A percentile compares a stretch with the other conserved stretches of the same genome.
Evolutionary conservation across 2,888 invertebrate genomes (phyloP).

Genomic region (Drosophila algonquin): DNA sequence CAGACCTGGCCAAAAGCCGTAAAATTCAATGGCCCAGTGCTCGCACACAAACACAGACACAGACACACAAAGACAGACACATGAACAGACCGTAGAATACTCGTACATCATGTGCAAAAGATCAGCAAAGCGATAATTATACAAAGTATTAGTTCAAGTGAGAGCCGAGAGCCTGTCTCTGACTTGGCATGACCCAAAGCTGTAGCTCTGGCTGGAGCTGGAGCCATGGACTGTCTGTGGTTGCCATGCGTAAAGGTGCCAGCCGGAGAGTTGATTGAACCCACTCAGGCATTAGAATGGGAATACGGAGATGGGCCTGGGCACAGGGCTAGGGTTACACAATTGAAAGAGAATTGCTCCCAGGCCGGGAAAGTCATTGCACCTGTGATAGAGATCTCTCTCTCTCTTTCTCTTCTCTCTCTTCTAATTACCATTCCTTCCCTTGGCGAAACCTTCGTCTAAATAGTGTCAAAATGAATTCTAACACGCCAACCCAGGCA

Average conservation of each 20-base stretch:
- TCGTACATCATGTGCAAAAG: constrained; percentile 53
- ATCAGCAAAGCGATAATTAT: constrained; percentile 78
- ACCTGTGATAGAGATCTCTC: constrained; percentile 39
- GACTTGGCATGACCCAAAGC: constrained; percentile 70
- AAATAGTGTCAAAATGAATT: constrained; percentile 78
- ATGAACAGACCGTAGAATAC: constrained; percentile 6
- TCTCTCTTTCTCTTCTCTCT: constrained; percentile 13
- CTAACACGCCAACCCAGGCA: constrained; percentile 57
- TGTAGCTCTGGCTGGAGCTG: constrained; percentile 32
- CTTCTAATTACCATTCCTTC: constrained; percentile 74
- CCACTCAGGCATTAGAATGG: constrained; percentile 31
- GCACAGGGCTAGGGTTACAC: constrained; percentile 42
- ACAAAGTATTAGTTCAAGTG: constrained; percentile 73
- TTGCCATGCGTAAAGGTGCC: constrained; percentile 82
- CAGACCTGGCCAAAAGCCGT: constrained; percentile 49
- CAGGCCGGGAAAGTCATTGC: constrained; percentile 44
- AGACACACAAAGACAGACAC: constrained; percentile 3
- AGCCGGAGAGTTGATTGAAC: constrained; percentile 45
- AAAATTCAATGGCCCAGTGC: constrained; percentile 61
- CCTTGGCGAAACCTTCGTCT: constrained; percentile 53
- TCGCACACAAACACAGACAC: constrained; percentile 48
- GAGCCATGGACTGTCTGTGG: constrained; percentile 33
- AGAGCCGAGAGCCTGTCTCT: constrained; percentile 36
- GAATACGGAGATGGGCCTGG: constrained; percentile 12
- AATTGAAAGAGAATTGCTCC: constrained; percentile 47